Conservation (phyloP, 2,113 vertebrate species). For the Leptocoma aspasia region DNA sequence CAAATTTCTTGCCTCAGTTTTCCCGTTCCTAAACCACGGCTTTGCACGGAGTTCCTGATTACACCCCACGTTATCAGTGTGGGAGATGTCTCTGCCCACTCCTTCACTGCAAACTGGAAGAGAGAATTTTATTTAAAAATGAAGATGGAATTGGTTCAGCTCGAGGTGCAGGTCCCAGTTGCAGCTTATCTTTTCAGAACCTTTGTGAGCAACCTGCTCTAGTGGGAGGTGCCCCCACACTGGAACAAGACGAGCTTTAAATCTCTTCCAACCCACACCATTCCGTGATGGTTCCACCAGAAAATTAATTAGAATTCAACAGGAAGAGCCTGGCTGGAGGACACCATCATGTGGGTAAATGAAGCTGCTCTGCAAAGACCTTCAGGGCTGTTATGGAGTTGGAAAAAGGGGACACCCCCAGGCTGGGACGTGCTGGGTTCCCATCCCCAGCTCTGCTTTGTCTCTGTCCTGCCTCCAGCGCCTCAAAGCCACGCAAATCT, state of each 20-base stretch:
- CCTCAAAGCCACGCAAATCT: constrained; percentile 3
- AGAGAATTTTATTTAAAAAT: neutral
- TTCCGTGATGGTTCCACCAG: neutral
- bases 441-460: neutral
- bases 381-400: neutral
- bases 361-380: neutral
- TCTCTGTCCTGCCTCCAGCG: neutral
- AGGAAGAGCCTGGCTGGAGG: neutral
- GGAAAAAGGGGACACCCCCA: neutral
- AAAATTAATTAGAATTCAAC: neutral
- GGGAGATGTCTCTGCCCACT: neutral
- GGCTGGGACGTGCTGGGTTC: neutral
- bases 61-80: fast-evolving
- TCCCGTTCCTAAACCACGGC: fast-evolving
- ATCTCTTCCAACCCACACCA: neutral
- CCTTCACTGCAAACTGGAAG: neutral
- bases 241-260: neutral
- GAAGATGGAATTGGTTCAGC: neutral
- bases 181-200: neutral
- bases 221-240: neutral
- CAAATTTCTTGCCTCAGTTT: neutral
- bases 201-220: too few species aligned
- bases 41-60: neutral
- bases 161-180: neutral
- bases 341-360: neutral